Conservation (phyloP, 2,888 invertebrate species). For the Archaeoteleia sp. region DNA sequence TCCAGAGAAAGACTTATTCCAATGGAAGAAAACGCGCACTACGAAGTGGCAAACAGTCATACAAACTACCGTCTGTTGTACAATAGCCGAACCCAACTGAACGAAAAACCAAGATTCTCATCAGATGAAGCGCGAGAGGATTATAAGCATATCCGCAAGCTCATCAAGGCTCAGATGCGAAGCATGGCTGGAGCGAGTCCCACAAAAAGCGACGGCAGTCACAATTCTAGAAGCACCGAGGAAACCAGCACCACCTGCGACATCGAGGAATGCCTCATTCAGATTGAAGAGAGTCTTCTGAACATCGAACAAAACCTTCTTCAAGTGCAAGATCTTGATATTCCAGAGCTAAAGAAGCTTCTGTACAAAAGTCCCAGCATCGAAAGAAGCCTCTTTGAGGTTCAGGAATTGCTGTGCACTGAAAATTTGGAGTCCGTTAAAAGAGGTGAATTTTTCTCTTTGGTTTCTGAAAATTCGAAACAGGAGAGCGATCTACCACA, state of each 20-base stretch:
- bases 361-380: conserved; percentile 64
- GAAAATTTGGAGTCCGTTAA: conserved; percentile 56
- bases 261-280: conserved; percentile 67
- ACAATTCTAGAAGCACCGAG: conserved; percentile 52
- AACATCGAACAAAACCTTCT: conserved; percentile 68
- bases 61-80: conserved; percentile 64
- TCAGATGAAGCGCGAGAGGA: not conserved
- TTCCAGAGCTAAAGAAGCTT: conserved; percentile 65
- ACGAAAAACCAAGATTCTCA: not conserved
- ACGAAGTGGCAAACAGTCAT: conserved; percentile 67
- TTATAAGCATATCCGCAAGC: conserved; percentile 18
- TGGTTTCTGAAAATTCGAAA: not conserved
- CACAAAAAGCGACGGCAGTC: conserved; percentile 15
- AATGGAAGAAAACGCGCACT: conserved; percentile 51
- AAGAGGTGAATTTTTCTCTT: conserved; percentile 28
- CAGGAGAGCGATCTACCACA: conserved; percentile 19
- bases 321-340: conserved; percentile 66
- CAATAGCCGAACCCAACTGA: conserved; percentile 57
- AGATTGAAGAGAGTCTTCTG: conserved; percentile 67
- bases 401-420: conserved; percentile 59
- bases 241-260: conserved; percentile 58
- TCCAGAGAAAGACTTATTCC: conserved; percentile 45
- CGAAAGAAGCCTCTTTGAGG: conserved; percentile 61
- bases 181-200: conserved; percentile 22
- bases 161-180: conserved; percentile 17